phyloP scores from a whole-genome alignment of 2,888 invertebrate species.

The Podabrus alpinus region DNA sequence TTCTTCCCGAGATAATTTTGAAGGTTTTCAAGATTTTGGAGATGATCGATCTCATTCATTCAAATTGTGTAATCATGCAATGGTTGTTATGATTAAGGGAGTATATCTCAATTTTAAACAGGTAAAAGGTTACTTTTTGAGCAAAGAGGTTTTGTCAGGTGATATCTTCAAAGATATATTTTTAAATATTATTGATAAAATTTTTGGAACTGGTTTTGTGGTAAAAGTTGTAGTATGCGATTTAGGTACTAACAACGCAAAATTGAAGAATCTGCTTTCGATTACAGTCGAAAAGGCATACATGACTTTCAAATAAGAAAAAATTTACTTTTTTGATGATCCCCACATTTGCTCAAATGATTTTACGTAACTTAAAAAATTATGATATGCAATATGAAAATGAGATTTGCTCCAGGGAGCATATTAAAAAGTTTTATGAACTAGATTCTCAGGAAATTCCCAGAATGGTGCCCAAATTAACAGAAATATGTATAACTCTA shows the following conservation, averaged over 20 bases:
- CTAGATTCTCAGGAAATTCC: no score
- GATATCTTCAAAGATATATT: no score
- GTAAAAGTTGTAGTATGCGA: neutral
- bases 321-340: neutral
- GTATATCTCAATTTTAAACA: neutral
- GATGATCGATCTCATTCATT: neutral
- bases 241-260: neutral
- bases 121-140: neutral
- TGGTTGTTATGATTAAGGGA: neutral
- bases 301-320: neutral
- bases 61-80: neutral
- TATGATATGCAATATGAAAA: neutral
- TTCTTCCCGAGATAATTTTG: neutral
- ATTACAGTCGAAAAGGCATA: neutral
- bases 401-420: neutral
- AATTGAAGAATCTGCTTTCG: neutral
- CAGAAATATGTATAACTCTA: neutral
- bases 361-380: neutral
- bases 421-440: neutral
- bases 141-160: neutral
- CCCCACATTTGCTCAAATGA: neutral
- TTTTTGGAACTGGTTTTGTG: neutral
- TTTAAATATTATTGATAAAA: no score
- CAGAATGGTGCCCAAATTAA: no score
- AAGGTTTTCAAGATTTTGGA: neutral